Base-by-base conservation (phyloP, 2,113 vertebrate species). In the Oreochromis spilurus region DNA sequence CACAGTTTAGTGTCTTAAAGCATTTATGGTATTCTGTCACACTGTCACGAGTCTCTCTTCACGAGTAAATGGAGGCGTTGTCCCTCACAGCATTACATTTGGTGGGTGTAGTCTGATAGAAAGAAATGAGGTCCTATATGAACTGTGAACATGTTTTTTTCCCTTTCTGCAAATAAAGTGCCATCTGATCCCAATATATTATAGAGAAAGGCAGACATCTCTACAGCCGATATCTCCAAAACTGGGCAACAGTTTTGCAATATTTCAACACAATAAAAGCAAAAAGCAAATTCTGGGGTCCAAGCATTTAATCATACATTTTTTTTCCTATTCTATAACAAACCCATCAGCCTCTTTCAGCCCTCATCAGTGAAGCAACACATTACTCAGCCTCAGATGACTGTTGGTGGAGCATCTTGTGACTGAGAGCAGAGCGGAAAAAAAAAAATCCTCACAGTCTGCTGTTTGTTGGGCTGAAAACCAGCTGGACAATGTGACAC, bases 311-410 rank as follows among this genome's bases (percentile, higher is more conserved):
- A 43, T 6, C 7, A 34, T 53, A 40, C 50, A 16, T 85, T 82
- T 87, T 45, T 78, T 43, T 24, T 5, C 1, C 48, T 17, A 11
- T 43, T 85, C 80, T 85, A 54, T 24, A 77, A 40, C 29, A 62
- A 85, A 80, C 38, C 62, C 83, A 79, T 16, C 38, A 81, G 78
- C 79, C 36, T 87, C 43, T 67, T 84, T 45, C 83, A 83, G 86
- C 21, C 38, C 53, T 70, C 34, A 40, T 79, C 81, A 53, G 79
- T 48, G 60, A 88, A 53, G 84, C 40, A 12, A 58, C 84, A 17
- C 87, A 78, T 95, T 92, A 91, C 85, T 91, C 92, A 92, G 75
- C 57, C 84, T 94, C 94, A 91, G 91, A 94, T 92, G 94, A 91
- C 93, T 88, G 90, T 26, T 84, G 84, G 82, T 57, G 67, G 84